Percentiles rank a stretch among this genome's conserved stretches.
phyloP scores from a whole-genome alignment of 2,888 invertebrate species.

The Clostera curtula region DNA sequence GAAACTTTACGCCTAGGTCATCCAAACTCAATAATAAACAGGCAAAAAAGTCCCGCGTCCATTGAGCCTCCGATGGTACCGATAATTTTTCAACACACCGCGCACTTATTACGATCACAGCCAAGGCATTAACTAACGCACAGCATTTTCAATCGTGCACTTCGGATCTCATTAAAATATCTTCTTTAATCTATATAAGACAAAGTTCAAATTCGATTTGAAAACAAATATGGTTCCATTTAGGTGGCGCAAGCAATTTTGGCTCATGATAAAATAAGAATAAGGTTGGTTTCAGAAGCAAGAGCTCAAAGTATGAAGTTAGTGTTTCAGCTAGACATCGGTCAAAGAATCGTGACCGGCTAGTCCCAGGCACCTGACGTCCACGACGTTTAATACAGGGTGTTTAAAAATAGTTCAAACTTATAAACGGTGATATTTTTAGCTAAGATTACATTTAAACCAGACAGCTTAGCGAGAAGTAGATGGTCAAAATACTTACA shows the following conservation, averaged over 20 bases:
- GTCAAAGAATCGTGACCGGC: constrained; percentile 71
- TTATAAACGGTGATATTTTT: too few species aligned
- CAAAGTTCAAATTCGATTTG: constrained; percentile 19
- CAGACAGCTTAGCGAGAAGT: too few species aligned
- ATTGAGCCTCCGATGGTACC: constrained; percentile 71
- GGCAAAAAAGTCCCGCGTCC: constrained; percentile 69
- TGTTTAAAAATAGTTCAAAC: too few species aligned
- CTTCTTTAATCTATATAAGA: constrained; percentile 6
- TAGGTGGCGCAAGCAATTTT: constrained; percentile 11
- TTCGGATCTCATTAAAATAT: constrained; percentile 15
- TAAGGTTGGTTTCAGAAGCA: constrained; percentile 28
- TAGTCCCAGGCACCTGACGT: constrained; percentile 70
- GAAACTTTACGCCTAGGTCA: constrained; percentile 24
- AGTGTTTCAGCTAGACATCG: constrained; percentile 62
- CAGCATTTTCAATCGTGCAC: constrained; percentile 40
- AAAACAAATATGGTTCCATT: constrained; percentile 10
- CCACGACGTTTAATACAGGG: constrained; percentile 61
- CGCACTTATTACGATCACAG: constrained; percentile 74
- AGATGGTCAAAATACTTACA: too few species aligned
- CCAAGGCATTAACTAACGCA: constrained; percentile 67
- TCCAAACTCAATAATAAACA: constrained; percentile 63
- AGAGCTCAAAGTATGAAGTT: constrained; percentile 18
- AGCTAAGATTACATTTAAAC: too few species aligned
- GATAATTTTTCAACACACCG: constrained; percentile 75
- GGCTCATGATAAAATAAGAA: not conserved